A percentile compares a stretch with the other conserved stretches of the same genome.
These are phyloP conservation scores for Maccullochella peelii DNA, from an alignment of 2,113 vertebrate species.

Conservation along the genomic window DNA sequence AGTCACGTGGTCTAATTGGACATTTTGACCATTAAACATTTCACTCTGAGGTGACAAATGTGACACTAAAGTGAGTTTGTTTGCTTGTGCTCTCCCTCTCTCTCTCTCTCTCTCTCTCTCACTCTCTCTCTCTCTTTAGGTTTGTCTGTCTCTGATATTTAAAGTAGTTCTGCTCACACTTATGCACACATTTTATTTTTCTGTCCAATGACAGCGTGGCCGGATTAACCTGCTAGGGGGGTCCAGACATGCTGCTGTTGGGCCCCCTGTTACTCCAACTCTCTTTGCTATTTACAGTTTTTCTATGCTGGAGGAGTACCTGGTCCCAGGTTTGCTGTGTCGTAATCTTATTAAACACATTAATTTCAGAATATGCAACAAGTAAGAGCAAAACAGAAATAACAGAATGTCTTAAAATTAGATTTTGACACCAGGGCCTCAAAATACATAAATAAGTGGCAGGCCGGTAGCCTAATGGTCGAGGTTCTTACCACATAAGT, in stretches of 20 bases:
- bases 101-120: background rate
- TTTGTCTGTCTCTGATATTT: conserved; percentile 8
- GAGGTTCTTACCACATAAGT: too few relatives aligned
- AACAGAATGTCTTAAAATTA: background rate
- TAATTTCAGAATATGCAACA: background rate
- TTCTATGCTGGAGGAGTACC: background rate
- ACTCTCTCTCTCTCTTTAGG: background rate
- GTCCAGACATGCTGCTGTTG: background rate
- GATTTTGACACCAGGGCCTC: background rate
- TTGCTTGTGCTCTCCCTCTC: conserved; percentile 12
- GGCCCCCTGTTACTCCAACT: background rate
- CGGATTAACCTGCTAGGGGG: background rate
- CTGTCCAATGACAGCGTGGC: background rate
- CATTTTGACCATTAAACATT: conserved; percentile 63
- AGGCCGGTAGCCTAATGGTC: too few relatives aligned
- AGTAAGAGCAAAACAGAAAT: background rate
- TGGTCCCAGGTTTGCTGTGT: too few relatives aligned
- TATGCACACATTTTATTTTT: too few relatives aligned
- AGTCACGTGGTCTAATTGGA: conserved; percentile 59
- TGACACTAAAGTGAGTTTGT: conserved; percentile 70
- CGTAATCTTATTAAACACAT: background rate
- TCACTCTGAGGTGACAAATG: conserved; percentile 70
- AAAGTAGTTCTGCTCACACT: background rate
- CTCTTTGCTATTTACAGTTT: background rate
- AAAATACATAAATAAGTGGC: too few relatives aligned